These are phyloP conservation scores for Tachyglossus aculeatus DNA, from an alignment of 2,797 vertebrate genomes.

Conservation along the genomic window DNA sequence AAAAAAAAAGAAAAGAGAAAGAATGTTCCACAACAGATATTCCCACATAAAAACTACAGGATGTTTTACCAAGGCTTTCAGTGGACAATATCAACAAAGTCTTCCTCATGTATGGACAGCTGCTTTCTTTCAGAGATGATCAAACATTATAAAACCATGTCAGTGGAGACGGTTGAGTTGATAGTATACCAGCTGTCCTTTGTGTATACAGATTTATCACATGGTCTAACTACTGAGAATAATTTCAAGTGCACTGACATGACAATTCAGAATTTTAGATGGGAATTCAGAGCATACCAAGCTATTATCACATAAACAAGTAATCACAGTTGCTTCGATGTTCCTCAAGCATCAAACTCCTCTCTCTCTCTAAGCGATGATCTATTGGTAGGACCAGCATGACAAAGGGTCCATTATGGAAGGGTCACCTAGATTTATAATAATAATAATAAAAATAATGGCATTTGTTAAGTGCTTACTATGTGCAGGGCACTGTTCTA, in stretches of 20 bases:
- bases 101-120: constrained; percentile 26
- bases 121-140: constrained; percentile 42
- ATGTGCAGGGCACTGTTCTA: too few species aligned
- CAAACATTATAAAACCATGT: constrained; percentile 35
- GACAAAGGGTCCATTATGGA: background rate
- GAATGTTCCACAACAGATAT: background rate
- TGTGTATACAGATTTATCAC: constrained; percentile 45
- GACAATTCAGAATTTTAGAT: constrained; percentile 54
- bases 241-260: constrained; percentile 27
- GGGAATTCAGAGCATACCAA: constrained; percentile 23
- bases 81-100: background rate
- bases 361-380: constrained; percentile 12
- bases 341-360: constrained; percentile 18
- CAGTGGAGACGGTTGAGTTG: constrained; percentile 40
- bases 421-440: background rate
- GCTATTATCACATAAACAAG: constrained; percentile 32
- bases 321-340: too few species aligned
- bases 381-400: constrained; percentile 23
- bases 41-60: constrained; percentile 3
- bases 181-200: constrained; percentile 43
- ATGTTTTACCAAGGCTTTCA: constrained; percentile 15
- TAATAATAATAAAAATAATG: too few species aligned
- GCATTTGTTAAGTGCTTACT: too few species aligned
- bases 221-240: constrained; percentile 36
- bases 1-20: background rate